These are phyloP conservation scores for Aurelia coerulea DNA, from an alignment of 30 jellyfish, hydroid and myxozoan genomes.

Conservation along the genomic window DNA sequence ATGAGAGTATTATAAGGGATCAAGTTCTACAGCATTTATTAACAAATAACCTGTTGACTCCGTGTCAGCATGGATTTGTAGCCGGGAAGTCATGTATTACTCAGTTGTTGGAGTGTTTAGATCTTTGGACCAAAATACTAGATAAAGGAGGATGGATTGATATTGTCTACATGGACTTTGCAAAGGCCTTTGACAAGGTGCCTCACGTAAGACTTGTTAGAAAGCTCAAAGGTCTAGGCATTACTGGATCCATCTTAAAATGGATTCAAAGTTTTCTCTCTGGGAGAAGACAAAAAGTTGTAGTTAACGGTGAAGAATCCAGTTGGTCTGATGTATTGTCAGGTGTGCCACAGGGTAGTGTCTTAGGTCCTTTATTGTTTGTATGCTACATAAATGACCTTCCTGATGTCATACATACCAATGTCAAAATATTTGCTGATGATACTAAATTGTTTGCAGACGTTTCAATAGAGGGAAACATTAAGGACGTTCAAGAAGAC, in stretches of 20 bases:
- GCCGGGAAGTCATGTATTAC: slow-evolving; percentile 28
- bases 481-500: slow-evolving; percentile 29
- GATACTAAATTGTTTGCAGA: slow-evolving; percentile 28
- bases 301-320: slow-evolving; percentile 18
- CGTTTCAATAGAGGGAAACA: slow-evolving; percentile 36
- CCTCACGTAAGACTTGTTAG: too few relatives aligned
- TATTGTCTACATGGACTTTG: background rate
- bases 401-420: slow-evolving; percentile 27
- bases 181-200: too few relatives aligned
- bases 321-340: slow-evolving; percentile 43
- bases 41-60: slow-evolving; percentile 12
- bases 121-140: slow-evolving; percentile 22
- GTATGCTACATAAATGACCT: slow-evolving; percentile 44
- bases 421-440: slow-evolving; percentile 15
- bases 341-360: slow-evolving; percentile 55
- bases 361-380: slow-evolving; percentile 42
- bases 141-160: slow-evolving; percentile 14
- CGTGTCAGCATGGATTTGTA: slow-evolving; percentile 35
- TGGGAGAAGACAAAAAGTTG: slow-evolving; percentile 12
- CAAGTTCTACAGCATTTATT: slow-evolving; percentile 5
- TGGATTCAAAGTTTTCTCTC: too few relatives aligned
- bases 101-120: slow-evolving; percentile 34
- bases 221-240: too few relatives aligned
- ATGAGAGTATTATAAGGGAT: slow-evolving; percentile 28
- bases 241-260: too few relatives aligned